Conservation (phyloP, 2,888 invertebrate species). For the Eucera pruinosa region DNA sequence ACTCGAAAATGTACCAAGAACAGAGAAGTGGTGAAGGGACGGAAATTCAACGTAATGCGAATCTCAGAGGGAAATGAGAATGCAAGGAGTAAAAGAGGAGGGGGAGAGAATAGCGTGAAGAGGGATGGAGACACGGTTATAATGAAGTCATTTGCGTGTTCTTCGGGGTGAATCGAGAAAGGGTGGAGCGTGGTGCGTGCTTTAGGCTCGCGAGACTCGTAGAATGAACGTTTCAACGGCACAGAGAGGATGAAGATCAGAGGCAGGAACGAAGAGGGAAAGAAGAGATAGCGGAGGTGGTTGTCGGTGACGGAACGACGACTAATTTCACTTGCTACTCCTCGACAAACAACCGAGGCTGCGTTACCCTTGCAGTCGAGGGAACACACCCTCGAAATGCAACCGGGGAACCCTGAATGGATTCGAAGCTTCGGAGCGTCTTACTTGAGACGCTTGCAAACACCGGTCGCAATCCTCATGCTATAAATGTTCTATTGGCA, state of each 20-base stretch:
- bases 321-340: slow-evolving; percentile 79
- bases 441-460: slow-evolving; percentile 63
- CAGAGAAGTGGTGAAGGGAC: no score
- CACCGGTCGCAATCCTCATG: slow-evolving; percentile 1
- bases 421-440: slow-evolving; percentile 7
- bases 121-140: slow-evolving; percentile 62
- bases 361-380: slow-evolving; percentile 50
- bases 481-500: background rate
- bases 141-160: slow-evolving; percentile 81
- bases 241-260: background rate
- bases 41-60: background rate
- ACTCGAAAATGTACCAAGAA: background rate
- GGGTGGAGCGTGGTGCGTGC: slow-evolving; percentile 56
- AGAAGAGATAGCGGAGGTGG: slow-evolving; percentile 27
- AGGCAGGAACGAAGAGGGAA: slow-evolving; percentile 29
- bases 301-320: slow-evolving; percentile 65
- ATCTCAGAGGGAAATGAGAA: background rate
- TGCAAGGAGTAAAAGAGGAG: no score
- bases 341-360: slow-evolving; percentile 73
- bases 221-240: slow-evolving; percentile 13
- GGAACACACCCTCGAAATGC: slow-evolving; percentile 57
- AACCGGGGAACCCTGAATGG: slow-evolving; percentile 33
- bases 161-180: slow-evolving; percentile 69
- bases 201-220: slow-evolving; percentile 44
- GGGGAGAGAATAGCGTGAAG: background rate